Evolutionary conservation across 2,888 invertebrate species (phyloP).

Genomic region (Amorpha juglandis): DNA sequence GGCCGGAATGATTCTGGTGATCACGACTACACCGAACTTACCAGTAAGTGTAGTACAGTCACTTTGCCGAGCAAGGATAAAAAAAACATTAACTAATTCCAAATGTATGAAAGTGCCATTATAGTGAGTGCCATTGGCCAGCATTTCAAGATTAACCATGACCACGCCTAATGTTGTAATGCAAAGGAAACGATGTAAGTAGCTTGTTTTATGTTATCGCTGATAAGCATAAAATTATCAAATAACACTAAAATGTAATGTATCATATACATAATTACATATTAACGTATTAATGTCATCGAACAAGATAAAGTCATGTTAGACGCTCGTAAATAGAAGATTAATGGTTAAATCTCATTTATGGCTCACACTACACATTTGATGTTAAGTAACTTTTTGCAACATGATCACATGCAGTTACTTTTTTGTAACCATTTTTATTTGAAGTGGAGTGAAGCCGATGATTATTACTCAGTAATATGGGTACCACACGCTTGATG

Average conservation of each 20-base stretch:
- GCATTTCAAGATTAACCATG: not conserved
- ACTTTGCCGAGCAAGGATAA: too few species aligned
- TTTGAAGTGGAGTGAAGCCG: too few species aligned
- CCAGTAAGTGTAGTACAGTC: too few species aligned
- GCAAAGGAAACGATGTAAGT: not conserved
- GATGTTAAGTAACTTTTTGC: not conserved
- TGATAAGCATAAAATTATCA: slow-evolving; percentile 14
- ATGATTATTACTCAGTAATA: too few species aligned
- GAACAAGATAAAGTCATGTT: slow-evolving; percentile 17
- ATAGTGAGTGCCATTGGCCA: not conserved
- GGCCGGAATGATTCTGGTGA: too few species aligned
- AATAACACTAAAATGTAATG: slow-evolving; percentile 11
- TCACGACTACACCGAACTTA: too few species aligned
- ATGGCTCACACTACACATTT: not conserved
- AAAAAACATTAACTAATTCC: not conserved
- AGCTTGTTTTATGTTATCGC: not conserved
- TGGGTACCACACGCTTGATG: too few species aligned
- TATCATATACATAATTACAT: not conserved
- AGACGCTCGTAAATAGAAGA: slow-evolving; percentile 6
- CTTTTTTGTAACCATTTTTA: not conserved
- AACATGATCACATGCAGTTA: not conserved
- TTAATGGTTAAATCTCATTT: slow-evolving; percentile 8
- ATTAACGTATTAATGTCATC: not conserved
- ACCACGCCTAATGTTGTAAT: slow-evolving; percentile 5
- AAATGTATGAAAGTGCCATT: not conserved